A percentile compares a stretch with the other conserved stretches of the same genome.
Evolutionary conservation across 2,888 invertebrate genomes (phyloP).

Genomic region (Danaus chrysippus): DNA sequence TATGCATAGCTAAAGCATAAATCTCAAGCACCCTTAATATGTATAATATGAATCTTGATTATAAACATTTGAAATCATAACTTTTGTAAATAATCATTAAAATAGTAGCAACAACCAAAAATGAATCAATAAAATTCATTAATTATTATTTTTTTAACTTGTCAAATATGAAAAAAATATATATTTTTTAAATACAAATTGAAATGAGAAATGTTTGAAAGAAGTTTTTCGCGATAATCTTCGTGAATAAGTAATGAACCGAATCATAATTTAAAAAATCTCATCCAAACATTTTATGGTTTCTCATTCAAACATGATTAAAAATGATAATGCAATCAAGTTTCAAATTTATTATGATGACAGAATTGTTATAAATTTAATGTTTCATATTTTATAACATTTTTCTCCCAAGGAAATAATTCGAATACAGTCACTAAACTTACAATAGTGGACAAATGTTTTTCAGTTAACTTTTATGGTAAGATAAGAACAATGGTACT

Average conservation of each 20-base stretch:
- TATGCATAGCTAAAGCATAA: too few relatives aligned
- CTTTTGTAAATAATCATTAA: neutral
- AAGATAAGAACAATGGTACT: too few relatives aligned
- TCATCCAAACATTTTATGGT: constrained; percentile 36
- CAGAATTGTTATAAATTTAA: neutral
- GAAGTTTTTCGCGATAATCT: constrained; percentile 33
- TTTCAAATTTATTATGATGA: constrained; percentile 7
- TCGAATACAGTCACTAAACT: neutral
- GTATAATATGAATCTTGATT: too few relatives aligned
- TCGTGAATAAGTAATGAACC: constrained; percentile 43
- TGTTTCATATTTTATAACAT: neutral
- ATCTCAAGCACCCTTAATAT: too few relatives aligned
- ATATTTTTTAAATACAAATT: constrained; percentile 29
- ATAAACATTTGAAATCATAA: too few relatives aligned
- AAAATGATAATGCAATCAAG: constrained; percentile 3
- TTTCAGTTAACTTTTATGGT: too few relatives aligned
- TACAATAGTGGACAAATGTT: too few relatives aligned
- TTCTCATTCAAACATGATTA: constrained; percentile 36
- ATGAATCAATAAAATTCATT: constrained; percentile 1
- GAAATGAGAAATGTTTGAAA: constrained; percentile 32
- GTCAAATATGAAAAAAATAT: constrained; percentile 21
- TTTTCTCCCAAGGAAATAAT: neutral
- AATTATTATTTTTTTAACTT: neutral
- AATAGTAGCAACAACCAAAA: neutral
- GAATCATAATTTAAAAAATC: constrained; percentile 37